Conservation (phyloP, 2,113 vertebrate genomes). For the Spizaetus ornatus region DNA sequence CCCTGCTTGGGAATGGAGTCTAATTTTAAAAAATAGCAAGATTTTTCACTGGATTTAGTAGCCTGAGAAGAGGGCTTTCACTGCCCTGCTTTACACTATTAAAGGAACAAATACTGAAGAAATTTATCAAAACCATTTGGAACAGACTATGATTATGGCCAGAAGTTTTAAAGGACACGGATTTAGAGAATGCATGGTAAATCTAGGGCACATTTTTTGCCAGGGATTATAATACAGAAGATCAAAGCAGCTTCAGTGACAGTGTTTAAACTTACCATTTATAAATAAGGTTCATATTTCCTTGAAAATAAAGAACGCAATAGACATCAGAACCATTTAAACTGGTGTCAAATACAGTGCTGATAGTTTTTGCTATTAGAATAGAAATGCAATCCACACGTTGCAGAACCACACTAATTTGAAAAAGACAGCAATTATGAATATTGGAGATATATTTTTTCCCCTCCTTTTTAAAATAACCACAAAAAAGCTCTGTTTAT, state of each 20-base stretch:
- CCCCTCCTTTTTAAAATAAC: neutral
- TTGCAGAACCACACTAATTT: neutral
- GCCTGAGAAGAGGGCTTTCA: neutral
- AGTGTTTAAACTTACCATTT: neutral
- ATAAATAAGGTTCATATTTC: neutral
- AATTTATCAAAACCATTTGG: neutral
- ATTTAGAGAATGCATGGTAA: neutral
- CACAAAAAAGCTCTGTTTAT: conserved; percentile 10
- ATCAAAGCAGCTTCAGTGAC: conserved; percentile 31
- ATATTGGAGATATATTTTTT: neutral
- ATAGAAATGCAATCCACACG: neutral
- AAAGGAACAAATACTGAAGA: neutral
- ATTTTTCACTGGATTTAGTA: neutral
- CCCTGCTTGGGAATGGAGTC: neutral
- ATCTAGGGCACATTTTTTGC: neutral
- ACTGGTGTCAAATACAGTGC: neutral
- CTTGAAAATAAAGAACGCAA: neutral
- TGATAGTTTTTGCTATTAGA: neutral
- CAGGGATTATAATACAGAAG: neutral
- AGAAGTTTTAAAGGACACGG: neutral
- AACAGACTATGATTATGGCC: neutral
- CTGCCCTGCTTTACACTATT: neutral
- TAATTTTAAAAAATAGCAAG: neutral
- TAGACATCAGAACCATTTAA: neutral
- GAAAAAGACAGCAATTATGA: neutral